Base-by-base conservation (phyloP, 1,140 invertebrate genomes). In the Cherax destructor region DNA sequence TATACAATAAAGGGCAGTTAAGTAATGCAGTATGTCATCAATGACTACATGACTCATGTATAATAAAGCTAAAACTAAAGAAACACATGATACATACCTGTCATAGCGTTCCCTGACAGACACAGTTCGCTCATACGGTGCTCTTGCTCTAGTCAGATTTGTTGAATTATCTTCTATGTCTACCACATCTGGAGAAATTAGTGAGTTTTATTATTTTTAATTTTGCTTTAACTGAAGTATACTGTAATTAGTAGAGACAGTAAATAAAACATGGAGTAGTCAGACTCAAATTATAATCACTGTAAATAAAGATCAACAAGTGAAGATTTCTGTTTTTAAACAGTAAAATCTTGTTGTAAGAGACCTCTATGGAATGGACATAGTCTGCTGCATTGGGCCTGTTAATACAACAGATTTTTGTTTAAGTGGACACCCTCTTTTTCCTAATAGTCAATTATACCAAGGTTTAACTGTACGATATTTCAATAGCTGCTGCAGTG, bases 101-200 rank as follows among this genome's bases (percentile, higher is more conserved):
- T 69, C 61, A 41, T 65, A 83, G 21, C 81, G 81, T 47, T 83
- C 81, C 59, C 81, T 61, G 59, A 83, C 59, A 69, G 81, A 83
- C 21, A 83, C 61, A 18, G 61, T 24, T 83, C 81, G 61, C 10
- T 83, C 59, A 61, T 69, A 65, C 6, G 7, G 16, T 41, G 59
- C 24, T 65, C 18, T 50, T 47, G 30, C 41, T 30, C 30, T 83
- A 10, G n/a, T 69, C 1, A 4, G n/a, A 47, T 69, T 10, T 41
- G 11, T 47, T 16, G 61, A 13, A 49, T 9, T 69, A 47, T 69
- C 61, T 47, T 83, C 81, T 5, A 83, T 41, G 56, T 69, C 41
- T 41, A 83, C 61, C 30, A 69, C 59, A 83, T 41, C 81, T 69
- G 59, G 47, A 9, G 9, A 49, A 79, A 50, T 4, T 50, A 49